Percentiles rank a stretch among this genome's conserved stretches.
Evolutionary conservation across 2,113 vertebrate genomes (phyloP).

Genomic region (Motacilla tschutschensis): DNA sequence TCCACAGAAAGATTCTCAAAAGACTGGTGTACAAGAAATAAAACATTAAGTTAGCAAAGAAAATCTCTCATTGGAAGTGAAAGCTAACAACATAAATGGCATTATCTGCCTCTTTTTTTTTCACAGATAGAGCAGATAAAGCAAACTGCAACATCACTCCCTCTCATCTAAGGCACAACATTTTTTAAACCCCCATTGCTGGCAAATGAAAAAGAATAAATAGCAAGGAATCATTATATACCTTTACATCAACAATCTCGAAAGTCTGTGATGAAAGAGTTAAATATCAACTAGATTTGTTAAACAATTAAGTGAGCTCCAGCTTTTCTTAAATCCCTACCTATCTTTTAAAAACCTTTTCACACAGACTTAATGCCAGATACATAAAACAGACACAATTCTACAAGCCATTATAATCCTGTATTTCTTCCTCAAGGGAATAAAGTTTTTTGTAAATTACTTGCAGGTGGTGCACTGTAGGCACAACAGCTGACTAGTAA

Average conservation of each 20-base stretch:
- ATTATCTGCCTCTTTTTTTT: neutral
- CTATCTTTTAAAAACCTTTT: neutral
- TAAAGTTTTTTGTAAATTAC: neutral
- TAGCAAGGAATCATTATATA: neutral
- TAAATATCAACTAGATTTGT: neutral
- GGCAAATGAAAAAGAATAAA: neutral
- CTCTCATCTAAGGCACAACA: neutral
- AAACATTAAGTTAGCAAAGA: conserved; percentile 51
- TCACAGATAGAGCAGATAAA: neutral
- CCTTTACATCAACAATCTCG: neutral
- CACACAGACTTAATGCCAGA: neutral
- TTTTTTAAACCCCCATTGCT: neutral
- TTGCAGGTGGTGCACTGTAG: neutral
- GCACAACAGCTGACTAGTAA: neutral
- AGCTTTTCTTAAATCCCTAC: neutral
- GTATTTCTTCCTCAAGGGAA: neutral
- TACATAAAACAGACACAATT: neutral
- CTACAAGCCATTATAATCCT: neutral
- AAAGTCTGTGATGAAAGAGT: conserved; percentile 11
- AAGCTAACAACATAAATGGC: neutral
- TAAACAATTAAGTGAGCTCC: conserved; percentile 6
- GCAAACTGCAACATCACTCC: neutral
- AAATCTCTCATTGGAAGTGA: neutral
- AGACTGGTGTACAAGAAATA: conserved; percentile 75
- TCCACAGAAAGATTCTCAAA: conserved; percentile 92